These are phyloP conservation scores for Allobates femoralis DNA, from an alignment of 2,797 vertebrate genomes.

Conservation along the genomic window DNA sequence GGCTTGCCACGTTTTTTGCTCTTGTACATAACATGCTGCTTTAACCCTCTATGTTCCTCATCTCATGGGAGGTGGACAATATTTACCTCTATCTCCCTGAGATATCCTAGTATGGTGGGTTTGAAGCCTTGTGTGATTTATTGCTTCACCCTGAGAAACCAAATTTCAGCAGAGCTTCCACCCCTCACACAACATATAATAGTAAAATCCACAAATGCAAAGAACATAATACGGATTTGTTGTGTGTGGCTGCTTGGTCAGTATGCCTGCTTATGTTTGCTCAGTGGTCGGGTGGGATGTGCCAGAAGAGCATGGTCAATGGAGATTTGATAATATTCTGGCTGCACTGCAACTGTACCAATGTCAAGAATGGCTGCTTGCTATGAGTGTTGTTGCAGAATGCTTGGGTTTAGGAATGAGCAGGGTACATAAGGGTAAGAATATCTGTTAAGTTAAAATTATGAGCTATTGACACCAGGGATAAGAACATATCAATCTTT, in stretches of 20 bases:
- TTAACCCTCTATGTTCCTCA: background rate
- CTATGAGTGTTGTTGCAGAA: background rate
- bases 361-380: background rate
- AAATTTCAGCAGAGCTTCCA: slow-evolving; percentile 14
- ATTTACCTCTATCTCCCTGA: slow-evolving; percentile 14
- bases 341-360: background rate
- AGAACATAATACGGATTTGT: background rate
- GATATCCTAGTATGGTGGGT: background rate
- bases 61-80: background rate
- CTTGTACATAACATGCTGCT: slow-evolving; percentile 54
- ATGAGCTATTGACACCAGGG: background rate
- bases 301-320: background rate
- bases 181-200: background rate
- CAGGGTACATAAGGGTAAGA: background rate
- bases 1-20: slow-evolving; percentile 5
- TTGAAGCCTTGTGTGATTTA: slow-evolving; percentile 20
- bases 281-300: background rate
- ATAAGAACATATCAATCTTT: background rate
- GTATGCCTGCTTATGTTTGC: background rate
- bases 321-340: background rate
- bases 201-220: background rate
- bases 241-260: background rate
- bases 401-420: background rate
- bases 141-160: slow-evolving; percentile 38
- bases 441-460: slow-evolving; percentile 9